A percentile compares a stretch with the other conserved stretches of the same genome.
phyloP scores from a whole-genome alignment of 2,797 vertebrate species.

The Petrocephalus sullivani region DNA sequence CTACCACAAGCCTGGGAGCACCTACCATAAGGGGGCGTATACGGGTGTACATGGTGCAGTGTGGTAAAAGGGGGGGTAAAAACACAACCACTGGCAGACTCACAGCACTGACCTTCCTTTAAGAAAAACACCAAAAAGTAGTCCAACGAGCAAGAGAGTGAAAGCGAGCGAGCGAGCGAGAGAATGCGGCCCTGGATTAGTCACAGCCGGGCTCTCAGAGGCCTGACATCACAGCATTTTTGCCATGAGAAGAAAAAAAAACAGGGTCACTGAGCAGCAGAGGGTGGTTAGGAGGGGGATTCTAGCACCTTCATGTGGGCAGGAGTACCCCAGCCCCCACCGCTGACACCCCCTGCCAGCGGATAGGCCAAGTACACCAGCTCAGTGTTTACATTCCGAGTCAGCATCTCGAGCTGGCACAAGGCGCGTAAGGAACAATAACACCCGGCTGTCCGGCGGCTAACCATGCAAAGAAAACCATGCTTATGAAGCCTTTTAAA shows the following conservation, averaged over 20 bases:
- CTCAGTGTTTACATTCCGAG: conserved; percentile 48
- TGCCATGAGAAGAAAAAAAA: conserved; percentile 2
- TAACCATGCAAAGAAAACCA: not conserved
- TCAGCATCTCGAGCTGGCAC: conserved; percentile 26
- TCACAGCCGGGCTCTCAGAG: conserved; percentile 32
- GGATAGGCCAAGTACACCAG: conserved; percentile 44
- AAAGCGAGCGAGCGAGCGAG: not conserved
- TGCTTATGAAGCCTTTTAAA: conserved; percentile 10
- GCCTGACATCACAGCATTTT: conserved; percentile 6
- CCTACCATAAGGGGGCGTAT: not conserved
- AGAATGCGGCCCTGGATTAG: not conserved
- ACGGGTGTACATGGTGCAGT: not conserved
- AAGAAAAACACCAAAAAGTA: not conserved
- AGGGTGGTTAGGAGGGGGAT: not conserved
- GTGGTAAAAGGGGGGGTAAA: not conserved
- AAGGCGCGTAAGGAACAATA: conserved; percentile 1
- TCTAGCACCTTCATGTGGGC: conserved; percentile 20
- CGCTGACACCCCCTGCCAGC: not conserved
- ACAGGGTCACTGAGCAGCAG: conserved; percentile 4
- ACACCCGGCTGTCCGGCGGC: conserved; percentile 4
- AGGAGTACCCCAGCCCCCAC: not conserved
- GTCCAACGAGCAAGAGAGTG: not conserved
- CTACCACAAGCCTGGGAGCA: not conserved
- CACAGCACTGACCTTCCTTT: not conserved
- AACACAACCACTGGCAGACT: not conserved